Conservation (phyloP, 2,797 vertebrate species). For the Eulemur coronatus region DNA sequence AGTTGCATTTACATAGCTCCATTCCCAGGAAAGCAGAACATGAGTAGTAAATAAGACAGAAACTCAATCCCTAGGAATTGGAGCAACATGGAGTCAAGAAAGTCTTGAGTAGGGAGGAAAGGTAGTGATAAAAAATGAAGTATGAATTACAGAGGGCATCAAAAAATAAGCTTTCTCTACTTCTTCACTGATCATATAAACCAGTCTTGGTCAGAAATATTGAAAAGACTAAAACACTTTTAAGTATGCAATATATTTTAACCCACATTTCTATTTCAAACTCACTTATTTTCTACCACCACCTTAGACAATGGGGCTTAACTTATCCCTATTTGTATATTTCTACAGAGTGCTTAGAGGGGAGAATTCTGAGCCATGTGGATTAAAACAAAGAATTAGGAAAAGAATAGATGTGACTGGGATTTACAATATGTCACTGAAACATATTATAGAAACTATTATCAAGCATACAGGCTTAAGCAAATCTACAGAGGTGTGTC, state of each 20-base stretch:
- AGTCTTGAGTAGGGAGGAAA: not conserved
- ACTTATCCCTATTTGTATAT: not conserved
- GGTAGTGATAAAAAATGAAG: not conserved
- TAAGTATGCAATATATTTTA: not conserved
- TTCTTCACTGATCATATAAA: not conserved
- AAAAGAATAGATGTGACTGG: not conserved
- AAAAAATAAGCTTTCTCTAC: not conserved
- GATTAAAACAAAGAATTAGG: not conserved
- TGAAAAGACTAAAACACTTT: not conserved
- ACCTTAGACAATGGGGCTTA: not conserved
- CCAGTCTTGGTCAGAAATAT: not conserved
- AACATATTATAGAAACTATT: not conserved
- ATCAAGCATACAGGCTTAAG: not conserved
- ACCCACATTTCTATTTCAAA: not conserved
- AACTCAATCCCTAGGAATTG: not conserved
- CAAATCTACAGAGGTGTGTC: not conserved
- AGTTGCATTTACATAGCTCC: not conserved
- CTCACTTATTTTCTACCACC: not conserved
- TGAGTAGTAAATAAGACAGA: not conserved
- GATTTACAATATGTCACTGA: not conserved
- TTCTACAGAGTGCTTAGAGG: not conserved
- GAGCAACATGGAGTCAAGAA: not conserved
- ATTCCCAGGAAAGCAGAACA: not conserved
- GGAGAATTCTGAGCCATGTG: not conserved
- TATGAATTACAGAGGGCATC: not conserved